These are phyloP conservation scores for Hassar affinis DNA, from an alignment of 2,113 vertebrate genomes.

Conservation along the genomic window DNA sequence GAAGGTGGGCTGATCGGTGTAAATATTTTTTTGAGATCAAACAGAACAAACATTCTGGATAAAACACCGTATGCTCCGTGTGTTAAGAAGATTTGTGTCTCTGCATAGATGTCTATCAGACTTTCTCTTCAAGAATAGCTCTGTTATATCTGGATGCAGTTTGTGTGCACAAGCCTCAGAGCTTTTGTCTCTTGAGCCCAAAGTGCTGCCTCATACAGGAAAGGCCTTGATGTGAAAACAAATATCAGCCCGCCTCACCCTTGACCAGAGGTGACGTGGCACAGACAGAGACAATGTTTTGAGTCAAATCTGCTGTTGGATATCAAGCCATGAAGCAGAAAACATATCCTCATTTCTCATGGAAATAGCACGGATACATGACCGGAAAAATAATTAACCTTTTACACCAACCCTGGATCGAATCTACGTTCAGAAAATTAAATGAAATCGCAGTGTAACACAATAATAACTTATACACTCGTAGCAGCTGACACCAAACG, in stretches of 20 bases:
- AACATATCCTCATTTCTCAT: constrained; percentile 45
- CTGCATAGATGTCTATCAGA: constrained; percentile 18
- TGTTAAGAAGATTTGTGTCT: constrained; percentile 6
- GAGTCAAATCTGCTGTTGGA: constrained; percentile 40
- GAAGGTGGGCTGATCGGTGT: no score
- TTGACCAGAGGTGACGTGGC: constrained; percentile 35
- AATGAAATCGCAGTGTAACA: neutral
- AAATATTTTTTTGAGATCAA: neutral
- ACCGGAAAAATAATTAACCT: constrained; percentile 49
- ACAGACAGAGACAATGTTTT: neutral
- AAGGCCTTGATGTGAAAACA: constrained; percentile 46
- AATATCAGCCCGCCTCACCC: constrained; percentile 34
- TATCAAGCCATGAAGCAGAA: constrained; percentile 37
- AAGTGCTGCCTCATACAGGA: constrained; percentile 37
- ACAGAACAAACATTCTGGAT: neutral
- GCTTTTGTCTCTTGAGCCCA: constrained; percentile 23
- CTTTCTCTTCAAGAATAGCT: neutral
- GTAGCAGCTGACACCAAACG: neutral
- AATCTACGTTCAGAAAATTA: constrained; percentile 35
- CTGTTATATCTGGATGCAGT: constrained; percentile 32
- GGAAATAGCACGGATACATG: constrained; percentile 22
- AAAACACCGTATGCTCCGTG: neutral
- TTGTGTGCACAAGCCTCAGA: constrained; percentile 22
- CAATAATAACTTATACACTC: neutral
- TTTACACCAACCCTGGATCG: constrained; percentile 43